These are phyloP conservation scores for Mastacembelus armatus DNA, from an alignment of 2,797 vertebrate genomes.

Conservation along the genomic window DNA sequence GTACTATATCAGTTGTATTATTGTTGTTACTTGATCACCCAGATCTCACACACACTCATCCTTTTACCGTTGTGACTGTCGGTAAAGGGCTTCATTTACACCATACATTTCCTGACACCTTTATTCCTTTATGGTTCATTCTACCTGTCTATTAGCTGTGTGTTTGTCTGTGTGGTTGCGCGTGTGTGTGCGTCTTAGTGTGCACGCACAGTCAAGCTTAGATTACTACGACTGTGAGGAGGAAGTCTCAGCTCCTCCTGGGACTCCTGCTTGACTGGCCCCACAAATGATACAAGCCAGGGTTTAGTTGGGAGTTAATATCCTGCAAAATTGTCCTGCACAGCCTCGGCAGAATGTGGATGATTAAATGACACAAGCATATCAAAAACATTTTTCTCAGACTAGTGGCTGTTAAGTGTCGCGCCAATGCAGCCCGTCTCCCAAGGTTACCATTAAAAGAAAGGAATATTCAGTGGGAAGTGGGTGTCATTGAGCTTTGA, in stretches of 20 bases:
- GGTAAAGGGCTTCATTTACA: conserved; percentile 63
- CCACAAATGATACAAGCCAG: conserved; percentile 89
- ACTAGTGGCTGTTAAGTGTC: conserved; percentile 87
- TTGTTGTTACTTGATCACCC: conserved; percentile 49
- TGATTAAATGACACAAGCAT: conserved; percentile 89
- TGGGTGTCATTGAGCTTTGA: conserved; percentile 73
- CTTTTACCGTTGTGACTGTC: conserved; percentile 52
- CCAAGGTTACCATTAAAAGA: conserved; percentile 86
- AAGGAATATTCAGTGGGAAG: conserved; percentile 81
- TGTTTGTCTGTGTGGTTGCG: conserved; percentile 45
- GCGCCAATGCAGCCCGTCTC: conserved; percentile 76
- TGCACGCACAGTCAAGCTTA: conserved; percentile 77
- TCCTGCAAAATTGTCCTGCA: conserved; percentile 90
- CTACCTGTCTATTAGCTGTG: conserved; percentile 73
- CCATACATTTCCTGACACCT: conserved; percentile 74
- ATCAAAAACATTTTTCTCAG: conserved; percentile 88
- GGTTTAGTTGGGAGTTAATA: conserved; percentile 90
- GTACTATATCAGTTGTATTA: conserved; percentile 22
- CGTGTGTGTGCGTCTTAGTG: conserved; percentile 52
- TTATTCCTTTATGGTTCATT: conserved; percentile 79
- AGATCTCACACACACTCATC: conserved; percentile 52
- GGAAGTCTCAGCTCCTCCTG: conserved; percentile 82
- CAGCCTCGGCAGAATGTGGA: conserved; percentile 84
- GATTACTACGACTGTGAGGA: conserved; percentile 83
- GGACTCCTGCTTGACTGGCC: conserved; percentile 88